Evolutionary conservation across 2,113 vertebrate species (phyloP), one percentile per base, ranked within the genome.

Genomic region (Oncorhynchus clarkii): DNA sequence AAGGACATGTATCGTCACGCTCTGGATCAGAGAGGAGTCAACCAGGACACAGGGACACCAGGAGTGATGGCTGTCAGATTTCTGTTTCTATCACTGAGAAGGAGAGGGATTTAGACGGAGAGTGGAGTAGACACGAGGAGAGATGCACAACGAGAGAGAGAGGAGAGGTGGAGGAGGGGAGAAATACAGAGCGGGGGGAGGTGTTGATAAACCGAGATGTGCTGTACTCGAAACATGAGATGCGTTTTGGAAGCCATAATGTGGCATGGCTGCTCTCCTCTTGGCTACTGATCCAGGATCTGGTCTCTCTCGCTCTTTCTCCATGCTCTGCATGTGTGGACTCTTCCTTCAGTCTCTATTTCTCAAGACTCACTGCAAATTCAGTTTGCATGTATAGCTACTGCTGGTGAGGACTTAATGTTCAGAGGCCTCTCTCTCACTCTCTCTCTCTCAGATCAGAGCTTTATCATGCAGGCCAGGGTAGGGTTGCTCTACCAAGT

Each of bases 1-100:
- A 82, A 81, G 84, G 85, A 85, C 76, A 82, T 86, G 87, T 67
- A 82, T 84, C 86, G 85, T 91, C 88, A 90, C 84, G 78, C 79
- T 79, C 75, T 70, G 85, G 86, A 93, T 93, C 84, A 69, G 81
- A 87, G 78, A 81, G 80, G 80, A 89, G 85, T 85, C 84, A 70
- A 87, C 71, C 84, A 64, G 51, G 49, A 64, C 76, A 67, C 76
- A 86, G 88, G 88, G 87, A 26, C 67, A 71, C 51, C 51, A 54
- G 51, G 51, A 54, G 16, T 54, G 51, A 54, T 18, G 51, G 51
- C 51, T 54, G 51, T 54, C 51, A 54, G 51, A 54, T 54, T 18
- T 54, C 16, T 18, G 49, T 14, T 54, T 54, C 70, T 71, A 66
- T 75, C 75, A 68, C 85, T 74, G 70, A 62, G 67, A 29, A 68